Base-by-base conservation (phyloP, 2,797 vertebrate genomes). In the Enoplosus armatus region DNA sequence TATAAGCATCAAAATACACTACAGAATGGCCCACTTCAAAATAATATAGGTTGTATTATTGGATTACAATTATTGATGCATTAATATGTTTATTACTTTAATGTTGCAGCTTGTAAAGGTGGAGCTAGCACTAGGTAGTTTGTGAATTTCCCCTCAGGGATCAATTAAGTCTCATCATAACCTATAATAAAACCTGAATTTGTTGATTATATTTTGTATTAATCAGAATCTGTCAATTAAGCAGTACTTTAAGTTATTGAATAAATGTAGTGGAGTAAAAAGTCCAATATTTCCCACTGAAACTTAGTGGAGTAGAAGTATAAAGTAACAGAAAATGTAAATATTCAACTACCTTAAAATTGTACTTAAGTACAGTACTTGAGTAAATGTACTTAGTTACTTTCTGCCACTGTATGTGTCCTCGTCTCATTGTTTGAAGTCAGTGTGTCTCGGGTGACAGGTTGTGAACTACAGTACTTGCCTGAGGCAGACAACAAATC, bases 401-500 rank as follows among this genome's bases (percentile, higher is more conserved):
- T 6, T 22, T 24, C 4, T 8, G 6, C 22, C 5, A 22, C 37
- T 33, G 43, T 47, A 51, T 41, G 10, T 77, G 31, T 43, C 45
- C 2, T 14, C 0, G 39, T 45, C 66, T 68, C 26, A 15, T 39
- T 59, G 50, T 64, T 80, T 76, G 68, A 78, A 37, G 24, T 84
- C 79, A 79, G 72, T 0, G 14, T 66, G 76, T 79, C 58, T 75
- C 8, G 0, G n/a, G 33, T 15, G 6, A 56, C 29, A 48, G 77
- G 80, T 56, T 50, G 58, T 59, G 72, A 77, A 62, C 66, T 39
- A 3, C 22, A 48, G 64, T 12, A 0, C 51, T 8, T 1, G 75
- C 82, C 85, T 10, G 55, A 15, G 83, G 87, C 74, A 4, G 50
- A 83, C 54, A 41, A 31, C 50, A n/a, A 69, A 64, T 77, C 29